phyloP scores from a whole-genome alignment of 2,888 invertebrate genomes.

The Drosophila vallismaia region DNA sequence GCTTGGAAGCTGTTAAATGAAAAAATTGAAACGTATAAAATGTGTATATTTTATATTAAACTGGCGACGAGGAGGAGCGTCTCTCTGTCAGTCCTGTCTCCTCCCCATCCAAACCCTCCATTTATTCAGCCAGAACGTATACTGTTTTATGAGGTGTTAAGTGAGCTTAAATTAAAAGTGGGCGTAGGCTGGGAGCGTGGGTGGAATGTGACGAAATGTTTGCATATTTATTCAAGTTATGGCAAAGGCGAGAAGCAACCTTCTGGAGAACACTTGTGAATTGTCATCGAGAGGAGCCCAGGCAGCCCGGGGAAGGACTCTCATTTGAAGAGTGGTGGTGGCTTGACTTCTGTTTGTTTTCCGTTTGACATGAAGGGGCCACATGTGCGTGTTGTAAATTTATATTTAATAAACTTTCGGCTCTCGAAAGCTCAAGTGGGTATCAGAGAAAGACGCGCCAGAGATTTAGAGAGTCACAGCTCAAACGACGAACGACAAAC shows the following conservation, averaged over 20 bases:
- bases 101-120: constrained; percentile 23
- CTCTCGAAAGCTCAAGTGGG: constrained; percentile 38
- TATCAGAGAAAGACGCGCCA: constrained; percentile 23
- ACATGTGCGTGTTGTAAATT: constrained; percentile 72
- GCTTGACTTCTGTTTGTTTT: constrained; percentile 72
- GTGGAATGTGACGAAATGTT: constrained; percentile 75
- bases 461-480: constrained; percentile 9
- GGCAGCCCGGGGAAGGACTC: neutral
- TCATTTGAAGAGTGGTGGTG: constrained; percentile 50
- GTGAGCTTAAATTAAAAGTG: constrained; percentile 80
- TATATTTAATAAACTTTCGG: constrained; percentile 70
- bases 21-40: constrained; percentile 76
- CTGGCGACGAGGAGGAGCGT: constrained; percentile 13
- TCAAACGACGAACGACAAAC: constrained; percentile 18
- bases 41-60: constrained; percentile 75
- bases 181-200: constrained; percentile 1
- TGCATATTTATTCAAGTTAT: constrained; percentile 76
- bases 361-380: constrained; percentile 37
- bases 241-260: constrained; percentile 56
- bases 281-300: constrained; percentile 13
- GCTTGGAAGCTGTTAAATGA: constrained; percentile 80
- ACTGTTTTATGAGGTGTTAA: constrained; percentile 80
- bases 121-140: constrained; percentile 63
- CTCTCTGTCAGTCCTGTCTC: constrained; percentile 46
- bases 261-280: constrained; percentile 16